These are phyloP conservation scores for Rattus norvegicus DNA, from an alignment of 2,113 vertebrate species.

Conservation along the genomic window DNA sequence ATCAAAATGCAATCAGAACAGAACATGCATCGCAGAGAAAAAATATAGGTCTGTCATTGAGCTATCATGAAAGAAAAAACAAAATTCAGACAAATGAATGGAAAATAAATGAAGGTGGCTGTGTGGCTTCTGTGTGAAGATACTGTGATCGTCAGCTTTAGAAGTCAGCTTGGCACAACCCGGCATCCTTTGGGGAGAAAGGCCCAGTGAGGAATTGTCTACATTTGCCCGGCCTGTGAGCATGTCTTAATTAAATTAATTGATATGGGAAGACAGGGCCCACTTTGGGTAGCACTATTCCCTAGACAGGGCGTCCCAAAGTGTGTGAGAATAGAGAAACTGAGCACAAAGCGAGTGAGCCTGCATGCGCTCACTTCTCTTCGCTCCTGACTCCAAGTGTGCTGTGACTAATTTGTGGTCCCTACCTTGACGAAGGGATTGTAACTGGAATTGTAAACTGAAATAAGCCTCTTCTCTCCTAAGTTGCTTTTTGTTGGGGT, in stretches of 20 bases:
- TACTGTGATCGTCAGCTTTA: neutral
- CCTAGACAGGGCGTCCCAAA: neutral
- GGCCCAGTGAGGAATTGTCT: neutral
- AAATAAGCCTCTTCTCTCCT: neutral
- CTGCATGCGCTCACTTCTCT: neutral
- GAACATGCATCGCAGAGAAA: neutral
- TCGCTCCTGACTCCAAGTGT: too few species aligned
- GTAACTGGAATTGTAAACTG: too few species aligned
- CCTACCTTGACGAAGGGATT: neutral
- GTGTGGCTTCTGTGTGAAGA: slow-evolving; percentile 5
- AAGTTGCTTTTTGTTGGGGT: neutral
- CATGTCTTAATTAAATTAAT: neutral
- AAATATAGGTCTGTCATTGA: neutral
- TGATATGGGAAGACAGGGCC: neutral
- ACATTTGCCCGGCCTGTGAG: neutral
- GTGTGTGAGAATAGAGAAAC: too few species aligned
- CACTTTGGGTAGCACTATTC: neutral
- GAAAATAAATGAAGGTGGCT: neutral
- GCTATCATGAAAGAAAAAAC: neutral
- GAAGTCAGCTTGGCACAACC: neutral
- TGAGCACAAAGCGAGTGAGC: neutral
- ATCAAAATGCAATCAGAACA: neutral
- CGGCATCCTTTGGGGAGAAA: neutral
- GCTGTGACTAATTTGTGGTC: neutral
- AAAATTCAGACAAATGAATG: neutral